These are phyloP conservation scores for Meloidogyne floridensis DNA, from an alignment of 1,140 invertebrate species.

Conservation along the genomic window DNA sequence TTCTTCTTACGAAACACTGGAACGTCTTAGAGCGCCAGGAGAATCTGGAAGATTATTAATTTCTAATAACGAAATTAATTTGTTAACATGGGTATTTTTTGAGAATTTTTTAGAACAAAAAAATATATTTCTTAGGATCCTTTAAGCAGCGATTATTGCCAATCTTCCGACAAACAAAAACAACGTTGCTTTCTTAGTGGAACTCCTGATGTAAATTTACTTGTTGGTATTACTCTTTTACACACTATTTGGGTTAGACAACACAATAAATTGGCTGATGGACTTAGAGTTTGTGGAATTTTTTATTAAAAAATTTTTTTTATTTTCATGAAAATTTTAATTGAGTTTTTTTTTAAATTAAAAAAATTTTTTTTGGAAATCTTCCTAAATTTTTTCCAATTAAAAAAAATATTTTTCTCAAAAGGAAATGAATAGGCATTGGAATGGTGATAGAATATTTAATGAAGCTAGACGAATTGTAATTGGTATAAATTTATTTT, in stretches of 20 bases:
- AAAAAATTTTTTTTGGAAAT: too few relatives aligned
- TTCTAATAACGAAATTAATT: conserved; percentile 31
- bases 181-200: conserved; percentile 63
- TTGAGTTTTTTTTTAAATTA: too few relatives aligned
- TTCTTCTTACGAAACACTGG: conserved; percentile 22
- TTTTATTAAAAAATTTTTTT: neutral
- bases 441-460: conserved; percentile 89
- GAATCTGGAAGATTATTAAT: conserved; percentile 30
- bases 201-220: conserved; percentile 82
- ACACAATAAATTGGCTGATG: conserved; percentile 68
- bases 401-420: conserved; percentile 17
- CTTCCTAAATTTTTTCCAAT: neutral
- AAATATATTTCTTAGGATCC: conserved; percentile 29
- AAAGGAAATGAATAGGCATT: conserved; percentile 84
- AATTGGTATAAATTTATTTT: conserved; percentile 43
- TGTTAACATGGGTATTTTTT: conserved; percentile 20
- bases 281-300: conserved; percentile 46
- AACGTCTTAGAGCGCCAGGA: conserved; percentile 33
- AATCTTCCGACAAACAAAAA: conserved; percentile 31
- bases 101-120: neutral
- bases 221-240: conserved; percentile 81
- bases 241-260: conserved; percentile 83
- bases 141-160: conserved; percentile 38
- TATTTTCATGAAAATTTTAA: too few relatives aligned
- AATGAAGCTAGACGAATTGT: conserved; percentile 83